A percentile compares a stretch with the other conserved stretches of the same genome.
Conservation (phyloP, 2,888 invertebrate genomes). For the Diarsia mendica region DNA sequence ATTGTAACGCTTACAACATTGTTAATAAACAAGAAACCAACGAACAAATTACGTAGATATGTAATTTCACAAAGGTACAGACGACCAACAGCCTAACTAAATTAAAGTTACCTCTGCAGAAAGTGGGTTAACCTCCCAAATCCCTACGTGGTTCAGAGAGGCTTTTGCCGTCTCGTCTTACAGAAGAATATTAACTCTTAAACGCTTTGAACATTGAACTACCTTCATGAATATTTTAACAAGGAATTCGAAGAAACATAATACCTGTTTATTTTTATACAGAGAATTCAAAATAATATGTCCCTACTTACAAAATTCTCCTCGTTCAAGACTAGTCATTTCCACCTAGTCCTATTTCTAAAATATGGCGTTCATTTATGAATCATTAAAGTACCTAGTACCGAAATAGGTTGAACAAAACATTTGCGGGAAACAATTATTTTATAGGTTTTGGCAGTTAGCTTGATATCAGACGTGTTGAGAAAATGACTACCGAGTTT, state of each 20-base stretch:
- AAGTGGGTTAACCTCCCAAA: conserved; percentile 69
- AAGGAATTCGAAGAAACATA: conserved; percentile 48
- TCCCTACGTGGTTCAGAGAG: conserved; percentile 62
- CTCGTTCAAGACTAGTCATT: conserved; percentile 4
- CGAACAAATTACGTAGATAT: conserved; percentile 65
- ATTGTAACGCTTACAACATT: conserved; percentile 43
- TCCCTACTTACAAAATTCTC: background rate
- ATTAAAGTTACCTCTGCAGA: conserved; percentile 69
- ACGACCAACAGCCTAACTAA: conserved; percentile 68
- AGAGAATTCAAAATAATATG: conserved; percentile 18
- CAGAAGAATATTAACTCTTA: conserved; percentile 69
- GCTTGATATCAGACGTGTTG: conserved; percentile 24
- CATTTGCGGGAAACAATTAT: conserved; percentile 26
- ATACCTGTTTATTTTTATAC: conserved; percentile 38
- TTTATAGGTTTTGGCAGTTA: conserved; percentile 38
- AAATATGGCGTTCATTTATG: conserved; percentile 6
- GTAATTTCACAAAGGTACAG: conserved; percentile 71
- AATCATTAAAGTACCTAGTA: conserved; percentile 11
- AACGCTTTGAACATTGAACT: conserved; percentile 62
- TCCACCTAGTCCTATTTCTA: conserved; percentile 1
- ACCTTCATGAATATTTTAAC: conserved; percentile 64
- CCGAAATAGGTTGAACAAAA: conserved; percentile 26
- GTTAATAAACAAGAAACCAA: conserved; percentile 65
- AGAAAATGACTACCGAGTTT: conserved; percentile 37
- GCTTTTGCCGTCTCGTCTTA: conserved; percentile 63